Evolutionary conservation across 2,888 invertebrate genomes (phyloP), one percentile per base, ranked within the genome.

Genomic region (Ophion ventricosus): DNA sequence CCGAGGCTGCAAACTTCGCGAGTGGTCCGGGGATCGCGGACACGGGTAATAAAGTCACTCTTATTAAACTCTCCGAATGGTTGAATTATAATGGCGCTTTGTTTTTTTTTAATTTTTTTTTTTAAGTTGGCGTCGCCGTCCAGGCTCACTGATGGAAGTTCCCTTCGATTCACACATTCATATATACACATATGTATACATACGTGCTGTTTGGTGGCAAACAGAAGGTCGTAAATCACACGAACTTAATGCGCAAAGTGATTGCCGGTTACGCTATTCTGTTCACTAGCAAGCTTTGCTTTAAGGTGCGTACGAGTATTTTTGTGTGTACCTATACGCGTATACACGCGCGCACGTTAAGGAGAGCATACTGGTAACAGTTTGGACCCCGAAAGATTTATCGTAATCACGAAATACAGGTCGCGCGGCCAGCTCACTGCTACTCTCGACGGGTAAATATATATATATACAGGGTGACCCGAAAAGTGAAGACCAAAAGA

Each of bases 351-450:
- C 14, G 43, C 43, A 43, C 43, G 43, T 43, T 5, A 35, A 35
- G 4, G 35, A 10, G 73, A 77, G 63, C 20, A 54, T 29, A 49
- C 61, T 70, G 61, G 69, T 63, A 63, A 64, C 56, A 70, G 75
- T 75, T 81, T 75, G 84, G 77, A 23, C 75, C 61, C 4, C 11
- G 78, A 7, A 75, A 81, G 78, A 84, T 84, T 84, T 84, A 84
- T 84, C 84, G 84, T 75, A 72, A 82, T 82, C 82, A 79, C 82
- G 70, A 84, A 84, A 84, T 79, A 72, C 84, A 75, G 79, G 79
- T 82, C 75, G 78, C 73, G 3, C 29, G 59, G 29, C 74, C 70
- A 56, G 69, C 70, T 49, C 64, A 14, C 43, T 2, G 17, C 61
- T 11, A 20, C 40, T 70, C n/a, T 61, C 70, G 29, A 23, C 25